Percentiles rank a stretch among this genome's conserved stretches.
Evolutionary conservation across 2,888 invertebrate genomes (phyloP).

Genomic region (Yponomeuta sedellus): DNA sequence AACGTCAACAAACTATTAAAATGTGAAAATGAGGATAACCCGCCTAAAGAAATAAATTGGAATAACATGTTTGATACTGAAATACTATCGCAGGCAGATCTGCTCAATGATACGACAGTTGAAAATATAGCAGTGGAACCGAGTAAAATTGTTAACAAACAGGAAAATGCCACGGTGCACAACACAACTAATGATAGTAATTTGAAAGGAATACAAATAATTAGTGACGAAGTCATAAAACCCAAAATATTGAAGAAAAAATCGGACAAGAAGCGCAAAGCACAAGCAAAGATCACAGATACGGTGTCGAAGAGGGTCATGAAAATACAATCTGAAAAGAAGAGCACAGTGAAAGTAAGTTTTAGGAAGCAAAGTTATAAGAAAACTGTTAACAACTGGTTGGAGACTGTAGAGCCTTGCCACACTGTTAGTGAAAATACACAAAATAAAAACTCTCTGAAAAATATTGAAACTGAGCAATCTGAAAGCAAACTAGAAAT

Average conservation of each 20-base stretch:
- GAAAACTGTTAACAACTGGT: conserved; percentile 53
- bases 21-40: not conserved
- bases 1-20: not conserved
- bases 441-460: not conserved
- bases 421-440: conserved; percentile 25
- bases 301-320: conserved; percentile 31
- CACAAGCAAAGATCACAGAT: conserved; percentile 24
- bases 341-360: conserved; percentile 22
- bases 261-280: conserved; percentile 26
- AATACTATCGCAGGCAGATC: conserved; percentile 29
- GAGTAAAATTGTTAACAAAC: not conserved
- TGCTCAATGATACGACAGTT: not conserved
- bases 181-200: not conserved
- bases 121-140: not conserved
- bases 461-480: conserved; percentile 17
- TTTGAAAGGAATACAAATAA: conserved; percentile 9
- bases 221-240: not conserved
- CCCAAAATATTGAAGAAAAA: conserved; percentile 8
- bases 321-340: conserved; percentile 22
- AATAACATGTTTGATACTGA: conserved; percentile 52
- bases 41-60: conserved; percentile 35
- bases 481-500: not conserved
- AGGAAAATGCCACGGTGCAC: not conserved
- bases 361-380: conserved; percentile 47
- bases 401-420: conserved; percentile 34